Base-by-base conservation (phyloP, 2,113 vertebrate species). In the Noturus placidus region DNA sequence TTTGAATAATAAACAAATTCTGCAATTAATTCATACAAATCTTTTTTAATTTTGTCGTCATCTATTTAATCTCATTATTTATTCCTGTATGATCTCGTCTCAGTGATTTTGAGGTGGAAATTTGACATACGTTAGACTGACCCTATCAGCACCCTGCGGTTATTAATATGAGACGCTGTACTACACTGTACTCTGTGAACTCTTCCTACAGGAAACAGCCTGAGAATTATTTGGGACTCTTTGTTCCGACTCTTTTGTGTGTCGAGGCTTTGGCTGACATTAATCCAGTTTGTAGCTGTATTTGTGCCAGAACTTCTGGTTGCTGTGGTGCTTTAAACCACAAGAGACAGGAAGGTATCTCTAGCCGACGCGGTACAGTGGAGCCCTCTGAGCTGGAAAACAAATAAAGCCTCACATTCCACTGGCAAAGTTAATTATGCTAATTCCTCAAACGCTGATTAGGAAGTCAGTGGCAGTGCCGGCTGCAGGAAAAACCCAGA, bases 401-500 rank as follows among this genome's bases (percentile, higher is more conserved):
- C 79, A 81, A 81, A 81, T 81, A 81, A 81, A 59, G 79, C 79
- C 54, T 81, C 79, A 59, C 4, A 56, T 59, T 81, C 79, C 79
- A 35, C 33, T 81, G 79, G 79, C 79, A 81, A 81, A 81, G 54
- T 81, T 81, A 81, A 81, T 81, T 81, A 81, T 81, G 79, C 79
- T 59, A 81, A 81, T 81, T 81, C 79, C 56, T 59, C 25, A 3
- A 81, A 38, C 20, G 54, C 79, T 59, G 79, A 81, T 81, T 81
- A 59, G 79, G 33, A 81, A 80, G 79, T 35, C 79, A 33, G 79
- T 81, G 79, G 30, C 54, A 35, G 19, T 25, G 33, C 79, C 13
- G 79, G n/a, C 56, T 81, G 56, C 54, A 57, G 54, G 33, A 56
- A 59, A 57, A 81, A 59, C 30, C 25, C 20, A 38, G 79, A 81